Base-by-base conservation (phyloP, 2,797 vertebrate genomes). In the Nasua narica region DNA sequence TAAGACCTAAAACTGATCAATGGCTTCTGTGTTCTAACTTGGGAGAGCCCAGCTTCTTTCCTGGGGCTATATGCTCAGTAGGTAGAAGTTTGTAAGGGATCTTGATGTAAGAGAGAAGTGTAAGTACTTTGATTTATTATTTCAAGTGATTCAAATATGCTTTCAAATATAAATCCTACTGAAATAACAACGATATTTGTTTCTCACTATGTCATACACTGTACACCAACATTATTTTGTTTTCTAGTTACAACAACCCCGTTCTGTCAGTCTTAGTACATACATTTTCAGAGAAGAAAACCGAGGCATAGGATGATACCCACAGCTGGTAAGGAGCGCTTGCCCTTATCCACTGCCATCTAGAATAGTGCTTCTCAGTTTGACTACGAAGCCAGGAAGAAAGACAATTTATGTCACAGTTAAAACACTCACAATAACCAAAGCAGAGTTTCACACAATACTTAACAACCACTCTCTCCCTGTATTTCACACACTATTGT, bases 1-100 rank as follows among this genome's bases (percentile, higher is more conserved):
- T 76, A 78, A 83, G 54, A 86, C 90, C 93, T 69, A 65, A 65
- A 92, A 43, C 32, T 40, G 78, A 96, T 96, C 93, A 94, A 70
- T 54, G 52, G 23, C 25, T 81, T 58, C 86, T 97, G 91, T 97
- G 96, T 95, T 96, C 91, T 85, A 72, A 88, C 32, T 91, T 82
- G 29, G 95, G 83, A 95, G 92, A 65, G 27, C 52, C 62, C 46
- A 67, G 78, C 50, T 76, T 69, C 48, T 91, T 87, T 83, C 90
- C 92, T 77, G 85, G 35, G 56, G 29, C 60, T 48, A 14, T 72
- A 4, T 35, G 54, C 79, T 92, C n/a, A 16, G 27, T 77, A 82
- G 60, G 70, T 23, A 46, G 62, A 72, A 46, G 21, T 77, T 78
- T 95, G 65, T 89, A 84, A 46, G n/a, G 54, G 56, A 89, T 69